phyloP scores from a whole-genome alignment of 2,797 vertebrate genomes.

The Sebastiscus albofasciatus region DNA sequence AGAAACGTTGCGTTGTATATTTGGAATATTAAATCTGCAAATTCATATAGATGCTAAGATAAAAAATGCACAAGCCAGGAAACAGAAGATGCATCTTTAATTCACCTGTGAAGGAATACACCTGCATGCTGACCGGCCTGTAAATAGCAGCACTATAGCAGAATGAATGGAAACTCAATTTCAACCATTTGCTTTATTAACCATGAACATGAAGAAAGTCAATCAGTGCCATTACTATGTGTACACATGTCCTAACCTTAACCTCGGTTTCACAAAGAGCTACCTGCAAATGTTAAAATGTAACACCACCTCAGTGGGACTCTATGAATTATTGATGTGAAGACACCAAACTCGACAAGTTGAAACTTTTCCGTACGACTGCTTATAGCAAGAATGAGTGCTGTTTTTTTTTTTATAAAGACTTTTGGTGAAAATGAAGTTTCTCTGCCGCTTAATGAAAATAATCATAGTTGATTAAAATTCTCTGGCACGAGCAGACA shows the following conservation, averaged over 20 bases:
- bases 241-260: conserved; percentile 65
- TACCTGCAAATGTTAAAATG: conserved; percentile 72
- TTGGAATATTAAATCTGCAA: not conserved
- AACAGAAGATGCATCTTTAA: not conserved
- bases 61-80: not conserved
- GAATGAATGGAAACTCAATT: conserved; percentile 66
- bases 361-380: conserved; percentile 1
- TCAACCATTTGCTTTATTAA: conserved; percentile 69
- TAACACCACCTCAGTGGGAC: conserved; percentile 57
- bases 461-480: conserved; percentile 26
- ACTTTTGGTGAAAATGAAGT: not conserved
- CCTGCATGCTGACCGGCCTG: not conserved
- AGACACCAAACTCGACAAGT: not conserved
- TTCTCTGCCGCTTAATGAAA: conserved; percentile 3
- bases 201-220: conserved; percentile 64
- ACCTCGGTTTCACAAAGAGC: conserved; percentile 48
- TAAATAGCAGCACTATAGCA: conserved; percentile 40
- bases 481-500: conserved; percentile 51
- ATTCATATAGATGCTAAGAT: not conserved
- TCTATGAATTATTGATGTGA: conserved; percentile 77
- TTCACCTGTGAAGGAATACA: not conserved
- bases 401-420: not conserved
- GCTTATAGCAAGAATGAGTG: not conserved
- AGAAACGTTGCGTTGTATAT: not conserved
- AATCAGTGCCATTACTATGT: conserved; percentile 80